A percentile compares a stretch with the other conserved stretches of the same genome.
Evolutionary conservation across 2,113 vertebrate genomes (phyloP).

Genomic region (Nannobrachium achirus): DNA sequence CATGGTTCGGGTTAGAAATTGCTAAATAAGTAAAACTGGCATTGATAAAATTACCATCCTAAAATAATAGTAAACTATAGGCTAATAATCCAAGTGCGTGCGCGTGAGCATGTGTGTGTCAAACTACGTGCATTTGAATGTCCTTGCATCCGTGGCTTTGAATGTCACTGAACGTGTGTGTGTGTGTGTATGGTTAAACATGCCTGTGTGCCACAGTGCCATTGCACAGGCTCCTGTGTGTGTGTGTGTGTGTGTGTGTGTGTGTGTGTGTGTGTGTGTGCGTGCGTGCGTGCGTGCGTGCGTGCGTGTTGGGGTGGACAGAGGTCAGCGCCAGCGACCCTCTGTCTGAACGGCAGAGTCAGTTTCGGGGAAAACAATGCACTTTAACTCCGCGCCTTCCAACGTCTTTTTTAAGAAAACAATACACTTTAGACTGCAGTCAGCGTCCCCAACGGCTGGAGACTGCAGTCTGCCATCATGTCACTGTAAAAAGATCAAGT

Average conservation of each 20-base stretch:
- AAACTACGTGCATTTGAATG: too few species aligned
- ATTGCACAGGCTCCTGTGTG: background rate
- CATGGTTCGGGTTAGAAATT: too few species aligned
- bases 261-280: slow-evolving; percentile 4
- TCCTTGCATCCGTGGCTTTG: too few species aligned
- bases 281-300: slow-evolving; percentile 7
- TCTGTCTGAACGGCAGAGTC: slow-evolving; percentile 11
- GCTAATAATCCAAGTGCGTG: too few species aligned
- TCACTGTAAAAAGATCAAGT: slow-evolving; percentile 53
- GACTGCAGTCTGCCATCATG: slow-evolving; percentile 43
- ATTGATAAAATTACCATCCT: too few species aligned
- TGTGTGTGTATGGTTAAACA: background rate
- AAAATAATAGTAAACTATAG: too few species aligned
- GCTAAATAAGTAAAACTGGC: too few species aligned
- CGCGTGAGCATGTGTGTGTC: background rate
- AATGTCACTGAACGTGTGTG: slow-evolving; percentile 1
- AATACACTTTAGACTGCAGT: slow-evolving; percentile 66
- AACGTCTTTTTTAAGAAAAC: slow-evolving; percentile 47
- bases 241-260: background rate
- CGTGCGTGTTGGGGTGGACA: background rate
- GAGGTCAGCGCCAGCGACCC: background rate
- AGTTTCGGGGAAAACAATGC: slow-evolving; percentile 62
- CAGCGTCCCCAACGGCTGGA: slow-evolving; percentile 18
- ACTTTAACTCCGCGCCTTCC: background rate
- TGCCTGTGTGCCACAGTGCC: background rate